Evolutionary conservation across 1,140 invertebrate genomes (phyloP), one percentile per base, ranked within the genome.

Genomic region (Holcopasites calliopsidis): DNA sequence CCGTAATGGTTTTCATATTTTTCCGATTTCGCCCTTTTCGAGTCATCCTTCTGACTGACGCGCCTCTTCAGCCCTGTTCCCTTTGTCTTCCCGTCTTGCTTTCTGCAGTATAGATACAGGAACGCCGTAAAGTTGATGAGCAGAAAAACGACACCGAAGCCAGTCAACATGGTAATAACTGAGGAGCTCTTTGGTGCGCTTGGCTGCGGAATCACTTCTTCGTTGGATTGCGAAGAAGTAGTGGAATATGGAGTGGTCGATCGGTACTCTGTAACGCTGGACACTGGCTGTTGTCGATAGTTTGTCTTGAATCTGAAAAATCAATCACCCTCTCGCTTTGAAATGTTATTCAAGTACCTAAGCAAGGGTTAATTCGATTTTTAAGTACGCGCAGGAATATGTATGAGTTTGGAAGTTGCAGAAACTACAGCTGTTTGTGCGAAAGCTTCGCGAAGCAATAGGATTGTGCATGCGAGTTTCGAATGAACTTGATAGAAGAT

Each of bases 121-220:
- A 96, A 96, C 10, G 95, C 93, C 38, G 94, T 93, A 2, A 97
- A 88, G 88, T 98, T 98, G 16, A 97, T 91, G n/a, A 96, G 90
- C 1, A 98, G 91, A 85, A 98, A 96, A 28, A 95, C 90, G 44
- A 96, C 92, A 21, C 95, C 96, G 28, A 98, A 93, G 0, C 95
- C 94, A 16, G 97, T 94, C 52, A 97, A 93, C 54, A 97, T 92
- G 61, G 94, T 94, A 54, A 96, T 90, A 2, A 94, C 94, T 5
- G 90, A 92, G 35, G 86, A 91, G 42, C 76, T 90, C 72, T 77
- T 89, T 16, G 86, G 49, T 42, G 61, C 60, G 31, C 60, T 83
- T 26, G 82, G 54, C 16, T 83, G 77, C 0, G 74, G 21, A 0
- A 69, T 38, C 21, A 40, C 70, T 26, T 49, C 68, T n/a, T 71